Conservation (phyloP, 2,888 invertebrate species). For the Synanthedon vespiformis region DNA sequence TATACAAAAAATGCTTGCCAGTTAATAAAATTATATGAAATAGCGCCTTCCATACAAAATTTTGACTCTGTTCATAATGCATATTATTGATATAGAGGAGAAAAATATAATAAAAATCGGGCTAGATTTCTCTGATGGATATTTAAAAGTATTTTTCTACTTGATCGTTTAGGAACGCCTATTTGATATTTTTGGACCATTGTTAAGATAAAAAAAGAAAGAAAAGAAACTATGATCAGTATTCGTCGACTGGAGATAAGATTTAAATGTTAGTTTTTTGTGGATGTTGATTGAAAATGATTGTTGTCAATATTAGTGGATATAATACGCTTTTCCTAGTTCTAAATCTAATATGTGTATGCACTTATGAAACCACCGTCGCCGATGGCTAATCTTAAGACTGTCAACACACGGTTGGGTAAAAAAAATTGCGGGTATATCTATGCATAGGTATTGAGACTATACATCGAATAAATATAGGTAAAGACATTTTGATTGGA, state of each 20-base stretch:
- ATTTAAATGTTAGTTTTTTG: slow-evolving; percentile 40
- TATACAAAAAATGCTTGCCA: too few species aligned
- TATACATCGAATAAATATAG: too few species aligned
- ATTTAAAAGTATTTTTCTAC: slow-evolving; percentile 66
- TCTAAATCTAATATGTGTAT: slow-evolving; percentile 22
- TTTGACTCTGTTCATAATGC: slow-evolving; percentile 8
- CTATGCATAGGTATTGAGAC: too few species aligned
- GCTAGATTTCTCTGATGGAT: slow-evolving; percentile 58
- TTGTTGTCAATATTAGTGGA: slow-evolving; percentile 37
- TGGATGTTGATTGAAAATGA: slow-evolving; percentile 40
- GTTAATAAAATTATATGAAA: too few species aligned
- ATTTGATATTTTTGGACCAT: slow-evolving; percentile 71
- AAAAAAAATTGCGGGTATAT: too few species aligned
- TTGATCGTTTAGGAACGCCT: slow-evolving; percentile 63
- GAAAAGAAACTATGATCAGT: slow-evolving; percentile 45
- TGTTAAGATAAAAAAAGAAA: slow-evolving; percentile 50
- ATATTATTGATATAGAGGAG: slow-evolving; percentile 29
- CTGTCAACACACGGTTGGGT: too few species aligned
- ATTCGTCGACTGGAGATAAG: slow-evolving; percentile 23
- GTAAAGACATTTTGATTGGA: too few species aligned
- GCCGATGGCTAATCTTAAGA: too few species aligned
- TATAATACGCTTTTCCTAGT: slow-evolving; percentile 39
- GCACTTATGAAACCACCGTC: slow-evolving; percentile 21
- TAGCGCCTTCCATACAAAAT: too few species aligned
- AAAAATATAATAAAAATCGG: slow-evolving; percentile 22